Evolutionary conservation across 2,797 vertebrate genomes (phyloP).

Genomic region (Anguilla anguilla): DNA sequence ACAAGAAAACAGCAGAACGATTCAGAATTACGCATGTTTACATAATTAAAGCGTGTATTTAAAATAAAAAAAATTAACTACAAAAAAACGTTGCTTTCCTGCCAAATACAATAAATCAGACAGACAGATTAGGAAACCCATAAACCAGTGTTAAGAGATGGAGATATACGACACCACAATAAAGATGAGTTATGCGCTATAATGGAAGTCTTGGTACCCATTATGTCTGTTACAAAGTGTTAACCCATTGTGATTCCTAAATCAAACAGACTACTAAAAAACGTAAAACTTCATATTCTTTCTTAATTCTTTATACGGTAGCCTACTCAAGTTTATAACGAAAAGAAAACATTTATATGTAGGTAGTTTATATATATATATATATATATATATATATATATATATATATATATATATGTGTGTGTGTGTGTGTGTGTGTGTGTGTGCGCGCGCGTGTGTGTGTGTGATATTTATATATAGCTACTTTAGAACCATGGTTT

Average conservation of each 20-base stretch:
- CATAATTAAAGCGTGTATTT: not conserved
- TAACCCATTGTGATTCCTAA: not conserved
- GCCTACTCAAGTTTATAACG: not conserved
- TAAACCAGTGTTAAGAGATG: slow-evolving; percentile 67
- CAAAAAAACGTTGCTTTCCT: slow-evolving; percentile 62
- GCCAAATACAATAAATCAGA: slow-evolving; percentile 73
- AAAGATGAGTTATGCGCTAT: slow-evolving; percentile 70
- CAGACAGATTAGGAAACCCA: slow-evolving; percentile 71
- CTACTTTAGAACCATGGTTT: not conserved
- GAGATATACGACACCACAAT: slow-evolving; percentile 69
- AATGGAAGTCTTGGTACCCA: slow-evolving; percentile 44
- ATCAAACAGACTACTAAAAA: slow-evolving; percentile 1
- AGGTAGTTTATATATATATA: too few relatives aligned
- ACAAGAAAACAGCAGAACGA: not conserved
- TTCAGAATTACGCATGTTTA: not conserved
- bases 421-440: too few relatives aligned
- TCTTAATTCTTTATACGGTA: not conserved
- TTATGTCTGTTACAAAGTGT: slow-evolving; percentile 7
- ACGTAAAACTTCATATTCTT: not conserved
- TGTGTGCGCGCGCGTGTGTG: too few relatives aligned
- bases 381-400: too few relatives aligned
- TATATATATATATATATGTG: too few relatives aligned
- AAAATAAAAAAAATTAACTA: not conserved
- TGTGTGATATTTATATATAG: not conserved
- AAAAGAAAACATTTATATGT: too few relatives aligned